Conservation (phyloP, 2,888 invertebrate genomes). For the Cryptophagus acutangulus region DNA sequence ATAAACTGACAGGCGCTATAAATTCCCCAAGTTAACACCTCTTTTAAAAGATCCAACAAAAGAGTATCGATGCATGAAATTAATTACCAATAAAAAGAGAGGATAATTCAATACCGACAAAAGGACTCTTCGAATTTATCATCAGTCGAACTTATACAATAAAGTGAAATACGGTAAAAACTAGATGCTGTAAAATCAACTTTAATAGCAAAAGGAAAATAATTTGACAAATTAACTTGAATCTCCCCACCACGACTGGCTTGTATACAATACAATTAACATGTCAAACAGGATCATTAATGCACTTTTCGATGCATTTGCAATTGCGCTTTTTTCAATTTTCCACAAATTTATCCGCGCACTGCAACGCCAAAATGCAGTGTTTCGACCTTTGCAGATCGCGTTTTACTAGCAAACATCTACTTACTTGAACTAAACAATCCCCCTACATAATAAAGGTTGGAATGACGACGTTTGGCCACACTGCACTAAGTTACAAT, state of each 20-base stretch:
- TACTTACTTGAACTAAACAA: constrained; percentile 37
- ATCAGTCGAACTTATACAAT: constrained; percentile 2
- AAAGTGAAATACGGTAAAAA: not conserved
- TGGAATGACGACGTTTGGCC: not conserved
- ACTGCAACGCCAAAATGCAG: not conserved
- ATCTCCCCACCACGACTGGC: constrained; percentile 31
- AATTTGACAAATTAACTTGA: constrained; percentile 40
- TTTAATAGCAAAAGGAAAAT: constrained; percentile 25
- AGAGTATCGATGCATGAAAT: constrained; percentile 20
- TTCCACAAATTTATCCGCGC: not conserved
- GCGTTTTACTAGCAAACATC: constrained; percentile 19
- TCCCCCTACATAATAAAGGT: constrained; percentile 37
- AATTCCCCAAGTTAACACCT: constrained; percentile 15
- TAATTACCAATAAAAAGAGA: constrained; percentile 17
- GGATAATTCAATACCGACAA: constrained; percentile 10
- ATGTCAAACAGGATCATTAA: constrained; percentile 40
- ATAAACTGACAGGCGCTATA: not conserved
- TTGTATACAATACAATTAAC: constrained; percentile 44
- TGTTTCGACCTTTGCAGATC: constrained; percentile 6
- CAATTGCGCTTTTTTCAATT: not conserved
- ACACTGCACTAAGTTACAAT: not conserved
- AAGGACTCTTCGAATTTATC: constrained; percentile 2
- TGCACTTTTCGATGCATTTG: constrained; percentile 14
- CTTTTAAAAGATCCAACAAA: constrained; percentile 19
- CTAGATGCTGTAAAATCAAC: not conserved